A percentile compares a stretch with the other conserved stretches of the same genome.
These are phyloP conservation scores for Luperina nickerlii DNA, from an alignment of 2,888 invertebrate species.

Conservation along the genomic window DNA sequence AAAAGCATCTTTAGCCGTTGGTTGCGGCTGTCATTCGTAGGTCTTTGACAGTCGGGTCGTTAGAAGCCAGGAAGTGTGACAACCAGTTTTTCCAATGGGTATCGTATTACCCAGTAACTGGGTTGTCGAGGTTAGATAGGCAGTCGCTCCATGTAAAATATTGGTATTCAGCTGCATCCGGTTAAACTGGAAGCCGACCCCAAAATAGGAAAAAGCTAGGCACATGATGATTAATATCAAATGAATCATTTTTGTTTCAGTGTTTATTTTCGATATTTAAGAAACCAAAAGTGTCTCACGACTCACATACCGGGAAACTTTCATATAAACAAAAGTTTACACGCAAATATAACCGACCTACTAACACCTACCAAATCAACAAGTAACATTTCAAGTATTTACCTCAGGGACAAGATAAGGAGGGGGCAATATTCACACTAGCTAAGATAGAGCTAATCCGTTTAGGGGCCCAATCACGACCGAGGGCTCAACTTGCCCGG, in stretches of 20 bases:
- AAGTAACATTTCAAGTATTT: slow-evolving; percentile 57
- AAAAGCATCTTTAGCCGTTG: too few species aligned
- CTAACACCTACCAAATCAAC: slow-evolving; percentile 45
- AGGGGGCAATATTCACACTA: slow-evolving; percentile 61
- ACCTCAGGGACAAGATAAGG: slow-evolving; percentile 47
- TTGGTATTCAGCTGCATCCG: too few species aligned
- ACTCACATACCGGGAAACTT: neutral
- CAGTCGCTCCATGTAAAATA: too few species aligned
- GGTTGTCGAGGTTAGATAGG: too few species aligned
- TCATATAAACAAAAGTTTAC: slow-evolving; percentile 1
- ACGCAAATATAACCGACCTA: neutral
- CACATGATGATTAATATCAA: neutral
- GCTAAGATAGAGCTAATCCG: slow-evolving; percentile 80
- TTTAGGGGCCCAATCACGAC: slow-evolving; percentile 81
- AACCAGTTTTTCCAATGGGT: too few species aligned
- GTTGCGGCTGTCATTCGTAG: too few species aligned
- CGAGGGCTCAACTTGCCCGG: slow-evolving; percentile 71
- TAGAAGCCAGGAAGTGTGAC: too few species aligned
- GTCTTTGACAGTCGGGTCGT: too few species aligned
- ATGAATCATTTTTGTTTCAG: neutral
- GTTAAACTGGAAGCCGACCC: too few species aligned
- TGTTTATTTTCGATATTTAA: neutral
- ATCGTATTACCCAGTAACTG: too few species aligned
- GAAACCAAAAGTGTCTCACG: neutral
- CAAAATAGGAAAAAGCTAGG: too few species aligned